Evolutionary conservation across 2,888 invertebrate species (phyloP).

Genomic region (Sphaeridia pumilis): DNA sequence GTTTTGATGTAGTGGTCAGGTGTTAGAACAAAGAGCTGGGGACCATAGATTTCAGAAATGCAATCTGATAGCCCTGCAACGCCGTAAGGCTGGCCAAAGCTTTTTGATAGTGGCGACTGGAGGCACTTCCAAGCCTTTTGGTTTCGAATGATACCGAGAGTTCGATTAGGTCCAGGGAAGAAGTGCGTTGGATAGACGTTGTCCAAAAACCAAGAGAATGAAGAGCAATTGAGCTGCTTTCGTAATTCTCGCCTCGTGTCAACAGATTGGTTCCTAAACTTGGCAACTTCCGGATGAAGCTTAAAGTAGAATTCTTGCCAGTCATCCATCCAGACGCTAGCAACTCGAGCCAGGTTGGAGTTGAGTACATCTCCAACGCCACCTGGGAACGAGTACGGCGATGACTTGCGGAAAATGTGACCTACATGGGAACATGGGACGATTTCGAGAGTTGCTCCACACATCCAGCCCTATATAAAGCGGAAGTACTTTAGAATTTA

Average conservation of each 20-base stretch:
- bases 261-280: slow-evolving; percentile 51
- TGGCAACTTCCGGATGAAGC: slow-evolving; percentile 55
- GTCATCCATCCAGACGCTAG: slow-evolving; percentile 96
- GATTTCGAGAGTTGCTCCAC: slow-evolving; percentile 81
- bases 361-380: slow-evolving; percentile 79
- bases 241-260: slow-evolving; percentile 52
- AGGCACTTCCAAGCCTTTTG: slow-evolving; percentile 48
- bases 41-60: slow-evolving; percentile 44
- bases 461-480: slow-evolving; percentile 63
- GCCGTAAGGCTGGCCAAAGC: slow-evolving; percentile 51
- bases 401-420: slow-evolving; percentile 80
- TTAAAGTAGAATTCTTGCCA: slow-evolving; percentile 87
- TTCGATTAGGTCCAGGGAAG: slow-evolving; percentile 72
- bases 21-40: slow-evolving; percentile 61
- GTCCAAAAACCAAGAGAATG: slow-evolving; percentile 85
- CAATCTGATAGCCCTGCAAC: slow-evolving; percentile 57
- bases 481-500: neutral
- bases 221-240: slow-evolving; percentile 51
- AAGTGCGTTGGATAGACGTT: slow-evolving; percentile 94
- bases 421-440: slow-evolving; percentile 88
- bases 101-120: slow-evolving; percentile 48
- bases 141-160: slow-evolving; percentile 74
- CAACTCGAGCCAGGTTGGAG: slow-evolving; percentile 81
- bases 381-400: slow-evolving; percentile 87
- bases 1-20: slow-evolving; percentile 63